Percentiles rank a stretch among this genome's conserved stretches.
These are phyloP conservation scores for Stegophylla sp. DNA, from an alignment of 2,888 invertebrate species.

Conservation along the genomic window DNA sequence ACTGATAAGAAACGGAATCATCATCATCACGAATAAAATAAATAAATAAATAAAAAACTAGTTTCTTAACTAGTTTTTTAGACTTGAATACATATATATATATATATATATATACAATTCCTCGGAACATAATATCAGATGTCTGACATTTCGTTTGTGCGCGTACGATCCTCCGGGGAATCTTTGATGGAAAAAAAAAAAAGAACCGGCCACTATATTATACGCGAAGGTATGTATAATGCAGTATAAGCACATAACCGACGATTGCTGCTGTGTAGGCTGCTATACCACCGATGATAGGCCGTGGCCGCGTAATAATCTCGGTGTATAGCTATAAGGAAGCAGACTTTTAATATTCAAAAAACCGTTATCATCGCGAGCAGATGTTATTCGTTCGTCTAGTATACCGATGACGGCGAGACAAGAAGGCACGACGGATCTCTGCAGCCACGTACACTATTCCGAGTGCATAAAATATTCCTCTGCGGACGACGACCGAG, in stretches of 20 bases:
- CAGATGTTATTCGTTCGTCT: neutral
- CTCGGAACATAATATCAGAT: constrained; percentile 36
- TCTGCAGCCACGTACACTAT: too few relatives aligned
- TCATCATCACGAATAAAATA: constrained; percentile 21
- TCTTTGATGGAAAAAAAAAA: neutral
- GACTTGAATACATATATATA: neutral
- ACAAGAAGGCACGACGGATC: too few relatives aligned
- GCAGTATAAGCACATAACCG: neutral
- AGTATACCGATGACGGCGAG: neutral
- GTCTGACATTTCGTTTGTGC: neutral
- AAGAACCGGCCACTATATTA: neutral
- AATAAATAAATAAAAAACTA: too few relatives aligned
- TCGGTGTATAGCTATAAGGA: neutral
- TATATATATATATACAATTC: neutral
- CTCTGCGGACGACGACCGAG: too few relatives aligned
- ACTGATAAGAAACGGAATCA: constrained; percentile 36
- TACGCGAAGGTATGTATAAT: neutral
- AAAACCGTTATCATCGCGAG: neutral
- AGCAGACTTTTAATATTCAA: constrained; percentile 6
- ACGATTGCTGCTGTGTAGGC: too few relatives aligned
- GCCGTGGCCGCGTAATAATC: neutral
- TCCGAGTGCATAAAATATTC: too few relatives aligned
- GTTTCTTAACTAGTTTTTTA: constrained; percentile 32
- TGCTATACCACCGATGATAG: neutral
- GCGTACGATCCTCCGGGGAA: neutral